Evolutionary conservation across 2,113 vertebrate genomes (phyloP), one percentile per base, ranked within the genome.

Genomic region (Orycteropus afer): DNA sequence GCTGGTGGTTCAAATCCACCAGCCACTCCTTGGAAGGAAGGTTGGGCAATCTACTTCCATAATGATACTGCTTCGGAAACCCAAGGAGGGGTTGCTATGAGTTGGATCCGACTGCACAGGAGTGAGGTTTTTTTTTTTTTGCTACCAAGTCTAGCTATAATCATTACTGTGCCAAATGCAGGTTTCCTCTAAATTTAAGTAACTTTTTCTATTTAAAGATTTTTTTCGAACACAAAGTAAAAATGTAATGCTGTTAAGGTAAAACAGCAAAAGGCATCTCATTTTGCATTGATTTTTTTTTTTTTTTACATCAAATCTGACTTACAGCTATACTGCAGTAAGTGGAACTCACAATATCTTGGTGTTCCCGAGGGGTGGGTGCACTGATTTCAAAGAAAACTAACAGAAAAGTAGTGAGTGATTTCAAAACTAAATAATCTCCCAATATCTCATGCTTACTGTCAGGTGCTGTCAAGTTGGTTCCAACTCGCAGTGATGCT

Each of bases 321-420:
- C 40, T 25, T 23, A 32, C 3, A 25, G 37, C 53, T 74, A 59
- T 63, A 76, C n/a, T 14, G 18, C 47, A 34, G 25, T 42, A 27
- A 71, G 63, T 34, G 10, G 82, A 73, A 80, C 91, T 47, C 32
- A 55, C 27, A 95, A 49, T 78, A 69, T 7, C 37, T 81, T 25
- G 61, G 18, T 29, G 17, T 34, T 71, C 80, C n/a, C 74, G n/a
- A n/a, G n/a, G n/a, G 13, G 32, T 22, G 7, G 63, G n/a, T 5
- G 17, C 29, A 37, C 27, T 71, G 51, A 91, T 51, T 95, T 77
- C 76, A 93, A 85, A 94, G 87, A 91, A 78, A 82, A 71, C 45
- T 11, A 34, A 20, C 85, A 76, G 27, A 93, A 91, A 93, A 94
- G 79, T 4, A 59, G 29, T 4, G 27, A 27, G 45, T 32, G 57